Base-by-base conservation (phyloP, 2,113 vertebrate genomes). In the Eublepharis macularius region DNA sequence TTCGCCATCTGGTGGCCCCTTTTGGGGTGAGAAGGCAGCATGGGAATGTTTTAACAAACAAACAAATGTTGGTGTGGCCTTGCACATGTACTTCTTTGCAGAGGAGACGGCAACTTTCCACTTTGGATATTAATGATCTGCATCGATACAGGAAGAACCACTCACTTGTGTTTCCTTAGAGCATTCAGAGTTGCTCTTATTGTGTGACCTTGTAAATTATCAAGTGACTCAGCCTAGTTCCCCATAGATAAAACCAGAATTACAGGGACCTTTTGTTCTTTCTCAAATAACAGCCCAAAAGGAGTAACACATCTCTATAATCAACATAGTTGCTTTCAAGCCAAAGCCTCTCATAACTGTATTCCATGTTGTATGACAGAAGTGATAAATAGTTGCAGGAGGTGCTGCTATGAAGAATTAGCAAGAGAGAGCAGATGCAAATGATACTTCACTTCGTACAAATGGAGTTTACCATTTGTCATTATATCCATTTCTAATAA, bases 141-240 rank as follows among this genome's bases (percentile, higher is more conserved):
- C 51, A 43, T 60, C 26, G 11, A 24, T 51, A 43, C 32, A 73
- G 14, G 51, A 54, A 60, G 51, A 39, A 57, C 16, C 8, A 45
- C 2, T 7, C 9, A n/a, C 39, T 63, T 26, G 8, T 12, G 29
- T 19, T 74, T 70, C 34, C 49, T 82, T 39, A n/a, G 36, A n/a
- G 43, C 69, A 74, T 73, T 51, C 49, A n/a, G 4, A 63, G 54
- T 39, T 73, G 68, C 21, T 72, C 24, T 29, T 14, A 39, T 29
- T 72, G 68, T 60, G 69, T 82, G 69, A 32, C 69, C 81, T 81
- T 82, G 80, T 51, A 83, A 73, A 49, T 39, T 51, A 60, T 69
- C 8, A 54, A 74, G 39, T 82, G 80, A 57, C 80, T 82, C 68
- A 72, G 26, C 34, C 24, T 41, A 82, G 51, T 74, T 83, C 39